phyloP scores from a whole-genome alignment of 23 tunicate species.

The Trididemnum clinides region DNA sequence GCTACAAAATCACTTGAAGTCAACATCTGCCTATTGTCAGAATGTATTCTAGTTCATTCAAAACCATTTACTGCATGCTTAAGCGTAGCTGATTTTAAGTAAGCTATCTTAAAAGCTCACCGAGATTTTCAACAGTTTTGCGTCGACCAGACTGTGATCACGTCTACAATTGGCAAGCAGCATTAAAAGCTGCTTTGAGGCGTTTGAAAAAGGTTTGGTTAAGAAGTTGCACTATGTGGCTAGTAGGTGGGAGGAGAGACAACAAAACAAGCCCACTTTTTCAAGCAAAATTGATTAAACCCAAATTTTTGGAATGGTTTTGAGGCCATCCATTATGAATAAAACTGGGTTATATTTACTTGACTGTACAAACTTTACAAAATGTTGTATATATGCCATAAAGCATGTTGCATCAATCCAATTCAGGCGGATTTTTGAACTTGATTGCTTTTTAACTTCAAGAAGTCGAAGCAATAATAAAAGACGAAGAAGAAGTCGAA shows the following conservation, averaged over 20 bases:
- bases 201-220: neutral
- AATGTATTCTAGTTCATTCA: neutral
- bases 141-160: neutral
- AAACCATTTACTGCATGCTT: neutral
- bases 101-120: neutral
- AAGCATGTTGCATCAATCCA: too few relatives aligned
- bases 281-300: slow-evolving; percentile 3
- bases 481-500: too few relatives aligned
- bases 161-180: neutral
- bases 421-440: too few relatives aligned
- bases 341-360: neutral
- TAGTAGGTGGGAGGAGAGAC: neutral
- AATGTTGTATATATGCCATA: neutral
- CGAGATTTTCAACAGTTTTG: slow-evolving; percentile 16
- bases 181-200: neutral
- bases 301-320: neutral
- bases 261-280: neutral
- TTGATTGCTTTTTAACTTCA: too few relatives aligned
- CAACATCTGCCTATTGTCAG: neutral
- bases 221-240: neutral
- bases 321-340: neutral
- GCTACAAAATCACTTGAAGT: neutral
- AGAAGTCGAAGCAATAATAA: too few relatives aligned
- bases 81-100: neutral
- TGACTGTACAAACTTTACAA: neutral